phyloP scores from a whole-genome alignment of 1,140 invertebrate genomes.

The Meloidogyne chitwoodi region DNA sequence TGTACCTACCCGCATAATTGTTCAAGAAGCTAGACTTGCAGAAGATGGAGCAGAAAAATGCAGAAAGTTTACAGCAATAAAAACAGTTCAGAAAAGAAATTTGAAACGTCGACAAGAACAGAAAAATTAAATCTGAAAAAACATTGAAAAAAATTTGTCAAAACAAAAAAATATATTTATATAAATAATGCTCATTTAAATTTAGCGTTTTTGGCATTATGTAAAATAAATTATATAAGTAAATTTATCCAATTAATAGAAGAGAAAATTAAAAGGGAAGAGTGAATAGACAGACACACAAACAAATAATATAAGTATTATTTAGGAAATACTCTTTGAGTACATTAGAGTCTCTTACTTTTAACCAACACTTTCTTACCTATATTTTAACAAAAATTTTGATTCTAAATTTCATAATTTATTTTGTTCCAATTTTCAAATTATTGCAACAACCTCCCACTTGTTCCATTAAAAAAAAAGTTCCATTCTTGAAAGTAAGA shows the following conservation, averaged over 20 bases:
- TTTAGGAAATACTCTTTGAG: background rate
- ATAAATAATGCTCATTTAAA: too few species aligned
- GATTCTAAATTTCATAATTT: too few species aligned
- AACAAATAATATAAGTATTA: too few species aligned
- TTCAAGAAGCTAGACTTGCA: slow-evolving; percentile 50
- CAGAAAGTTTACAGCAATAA: slow-evolving; percentile 38
- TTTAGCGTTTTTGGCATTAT: too few species aligned
- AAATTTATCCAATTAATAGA: background rate
- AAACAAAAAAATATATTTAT: background rate
- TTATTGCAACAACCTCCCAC: too few species aligned
- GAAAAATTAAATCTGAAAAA: background rate
- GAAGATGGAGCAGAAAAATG: slow-evolving; percentile 54
- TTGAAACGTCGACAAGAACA: slow-evolving; percentile 61
- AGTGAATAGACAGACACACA: background rate
- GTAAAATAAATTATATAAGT: too few species aligned
- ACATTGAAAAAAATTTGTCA: background rate
- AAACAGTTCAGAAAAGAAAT: slow-evolving; percentile 13
- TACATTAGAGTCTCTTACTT: background rate
- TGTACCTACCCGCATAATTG: slow-evolving; percentile 46
- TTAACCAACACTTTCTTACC: too few species aligned
- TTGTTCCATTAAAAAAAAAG: too few species aligned
- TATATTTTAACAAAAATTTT: too few species aligned
- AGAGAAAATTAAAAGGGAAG: background rate
- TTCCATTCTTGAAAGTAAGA: too few species aligned
- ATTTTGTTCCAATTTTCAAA: too few species aligned